phyloP scores from a whole-genome alignment of 2,113 vertebrate species.

The Petrocephalus zakoni region DNA sequence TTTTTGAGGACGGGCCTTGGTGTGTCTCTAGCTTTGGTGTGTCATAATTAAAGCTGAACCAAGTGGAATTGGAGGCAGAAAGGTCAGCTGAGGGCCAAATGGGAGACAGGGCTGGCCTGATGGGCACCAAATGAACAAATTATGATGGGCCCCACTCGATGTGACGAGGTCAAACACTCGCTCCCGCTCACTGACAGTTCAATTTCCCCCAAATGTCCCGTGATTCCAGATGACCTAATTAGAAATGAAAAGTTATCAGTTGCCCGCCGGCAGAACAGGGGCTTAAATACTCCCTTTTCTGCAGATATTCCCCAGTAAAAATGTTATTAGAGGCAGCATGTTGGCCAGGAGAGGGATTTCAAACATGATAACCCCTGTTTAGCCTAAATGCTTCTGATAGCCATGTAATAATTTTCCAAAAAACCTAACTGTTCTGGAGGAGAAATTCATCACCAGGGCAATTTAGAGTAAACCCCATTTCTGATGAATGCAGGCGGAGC shows the following conservation, averaged over 20 bases:
- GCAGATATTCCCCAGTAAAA: conserved; percentile 76
- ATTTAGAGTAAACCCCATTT: conserved; percentile 4
- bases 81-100: conserved; percentile 82
- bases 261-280: conserved; percentile 67
- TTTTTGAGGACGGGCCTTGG: conserved; percentile 81
- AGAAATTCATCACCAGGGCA: conserved; percentile 28
- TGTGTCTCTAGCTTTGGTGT: conserved; percentile 86
- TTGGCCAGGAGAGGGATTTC: conserved; percentile 52
- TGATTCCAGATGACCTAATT: conserved; percentile 89
- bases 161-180: conserved; percentile 92
- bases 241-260: conserved; percentile 94
- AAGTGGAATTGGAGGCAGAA: conserved; percentile 86
- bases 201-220: conserved; percentile 92
- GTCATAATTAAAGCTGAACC: conserved; percentile 95
- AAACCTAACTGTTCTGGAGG: conserved; percentile 32
- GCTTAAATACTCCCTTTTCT: conserved; percentile 71
- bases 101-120: conserved; percentile 88
- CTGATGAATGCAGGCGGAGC: not conserved
- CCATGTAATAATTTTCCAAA: conserved; percentile 44
- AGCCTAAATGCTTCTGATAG: conserved; percentile 55
- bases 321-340: conserved; percentile 74
- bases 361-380: conserved; percentile 58
- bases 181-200: conserved; percentile 92
- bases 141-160: conserved; percentile 91
- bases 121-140: conserved; percentile 96